Evolutionary conservation across 2,888 invertebrate genomes (phyloP).

Genomic region (Baccha elongata): DNA sequence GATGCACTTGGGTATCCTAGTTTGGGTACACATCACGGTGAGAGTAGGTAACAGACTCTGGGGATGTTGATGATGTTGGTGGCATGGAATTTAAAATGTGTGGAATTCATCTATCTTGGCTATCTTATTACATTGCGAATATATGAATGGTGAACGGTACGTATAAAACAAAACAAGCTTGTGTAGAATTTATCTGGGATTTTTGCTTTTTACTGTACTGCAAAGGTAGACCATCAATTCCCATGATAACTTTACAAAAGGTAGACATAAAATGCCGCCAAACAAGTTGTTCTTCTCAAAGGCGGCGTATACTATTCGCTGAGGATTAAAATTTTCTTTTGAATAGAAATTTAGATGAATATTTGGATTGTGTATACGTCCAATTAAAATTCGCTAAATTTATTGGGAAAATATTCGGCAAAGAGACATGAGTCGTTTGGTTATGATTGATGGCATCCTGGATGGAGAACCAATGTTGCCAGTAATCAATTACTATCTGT

Average conservation of each 20-base stretch:
- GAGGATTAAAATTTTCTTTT: background rate
- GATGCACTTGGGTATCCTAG: constrained; percentile 67
- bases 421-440: too few species aligned
- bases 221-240: constrained; percentile 24
- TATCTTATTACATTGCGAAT: constrained; percentile 37
- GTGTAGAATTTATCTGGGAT: constrained; percentile 29
- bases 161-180: constrained; percentile 32
- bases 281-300: constrained; percentile 5
- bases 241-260: constrained; percentile 27
- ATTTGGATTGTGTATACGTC: background rate
- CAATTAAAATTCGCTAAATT: constrained; percentile 39
- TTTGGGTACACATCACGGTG: constrained; percentile 25
- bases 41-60: constrained; percentile 2
- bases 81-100: constrained; percentile 50
- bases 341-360: constrained; percentile 7
- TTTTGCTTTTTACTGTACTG: constrained; percentile 37
- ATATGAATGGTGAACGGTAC: constrained; percentile 40
- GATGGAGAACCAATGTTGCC: too few species aligned
- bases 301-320: background rate
- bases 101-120: constrained; percentile 10
- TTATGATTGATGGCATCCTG: too few species aligned
- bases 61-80: constrained; percentile 22
- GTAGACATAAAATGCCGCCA: constrained; percentile 7
- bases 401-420: too few species aligned
- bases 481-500: too few species aligned